These are phyloP conservation scores for Chloropsis hardwickii DNA, from an alignment of 2,113 vertebrate genomes.

Conservation along the genomic window DNA sequence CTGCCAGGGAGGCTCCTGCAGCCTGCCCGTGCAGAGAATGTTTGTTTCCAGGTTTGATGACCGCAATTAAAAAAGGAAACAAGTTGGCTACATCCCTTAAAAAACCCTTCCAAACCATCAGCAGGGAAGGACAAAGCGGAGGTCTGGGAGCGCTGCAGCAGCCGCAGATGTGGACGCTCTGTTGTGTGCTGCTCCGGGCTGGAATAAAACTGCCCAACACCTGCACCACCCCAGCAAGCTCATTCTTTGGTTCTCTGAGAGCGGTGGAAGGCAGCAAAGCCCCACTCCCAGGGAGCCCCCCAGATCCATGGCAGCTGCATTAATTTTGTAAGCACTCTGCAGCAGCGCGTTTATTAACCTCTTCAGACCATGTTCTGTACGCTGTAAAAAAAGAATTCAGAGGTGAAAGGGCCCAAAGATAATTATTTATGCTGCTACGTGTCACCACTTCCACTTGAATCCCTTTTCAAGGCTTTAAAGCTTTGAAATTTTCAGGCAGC, in stretches of 20 bases:
- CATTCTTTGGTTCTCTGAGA: neutral
- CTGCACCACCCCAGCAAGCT: neutral
- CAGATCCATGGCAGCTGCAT: conserved; percentile 33
- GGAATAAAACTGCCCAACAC: neutral
- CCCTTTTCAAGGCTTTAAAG: conserved; percentile 50
- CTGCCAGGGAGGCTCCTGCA: neutral
- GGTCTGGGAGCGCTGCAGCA: too few species aligned
- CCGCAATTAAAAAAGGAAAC: neutral
- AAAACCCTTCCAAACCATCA: neutral
- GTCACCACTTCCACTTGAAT: conserved; percentile 40
- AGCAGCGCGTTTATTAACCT: conserved; percentile 30
- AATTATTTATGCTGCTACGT: conserved; percentile 66
- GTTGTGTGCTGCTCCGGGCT: fast-evolving
- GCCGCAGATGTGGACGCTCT: fast-evolving
- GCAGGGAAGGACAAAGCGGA: neutral
- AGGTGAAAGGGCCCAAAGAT: conserved; percentile 61
- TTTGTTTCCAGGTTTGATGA: neutral
- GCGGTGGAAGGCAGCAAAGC: neutral
- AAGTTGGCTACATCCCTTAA: neutral
- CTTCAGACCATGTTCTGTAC: neutral
- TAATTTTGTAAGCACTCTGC: conserved; percentile 20
- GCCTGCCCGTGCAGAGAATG: neutral
- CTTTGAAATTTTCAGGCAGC: conserved; percentile 49
- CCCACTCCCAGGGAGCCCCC: neutral
- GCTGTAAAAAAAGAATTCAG: conserved; percentile 45